Evolutionary conservation across 2,113 vertebrate genomes (phyloP).

Genomic region (Pedionomus torquatus): DNA sequence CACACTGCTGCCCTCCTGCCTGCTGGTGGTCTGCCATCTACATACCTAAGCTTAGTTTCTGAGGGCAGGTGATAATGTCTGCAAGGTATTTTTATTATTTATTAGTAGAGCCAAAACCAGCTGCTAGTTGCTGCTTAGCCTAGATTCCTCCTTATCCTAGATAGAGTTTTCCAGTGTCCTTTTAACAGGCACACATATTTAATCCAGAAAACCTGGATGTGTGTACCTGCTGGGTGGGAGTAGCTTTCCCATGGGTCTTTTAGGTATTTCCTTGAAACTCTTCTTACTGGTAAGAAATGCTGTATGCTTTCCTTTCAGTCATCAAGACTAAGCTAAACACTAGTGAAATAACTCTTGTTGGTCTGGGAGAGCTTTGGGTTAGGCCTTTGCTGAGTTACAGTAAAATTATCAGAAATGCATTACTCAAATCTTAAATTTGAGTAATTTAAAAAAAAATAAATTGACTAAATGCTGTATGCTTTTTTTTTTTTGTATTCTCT

Average conservation of each 20-base stretch:
- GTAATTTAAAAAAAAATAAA: no score
- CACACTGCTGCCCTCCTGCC: accelerated
- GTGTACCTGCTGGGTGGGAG: background rate
- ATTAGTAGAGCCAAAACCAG: background rate
- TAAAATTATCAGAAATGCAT: background rate
- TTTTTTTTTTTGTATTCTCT: background rate
- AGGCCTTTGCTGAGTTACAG: background rate
- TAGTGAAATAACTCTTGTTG: background rate
- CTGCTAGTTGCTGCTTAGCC: background rate
- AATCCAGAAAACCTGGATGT: background rate
- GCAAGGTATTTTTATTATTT: background rate
- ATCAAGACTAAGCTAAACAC: background rate
- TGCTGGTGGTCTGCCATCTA: background rate
- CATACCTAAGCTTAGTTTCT: background rate
- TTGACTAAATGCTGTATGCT: background rate
- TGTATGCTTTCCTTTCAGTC: background rate
- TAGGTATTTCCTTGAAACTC: background rate
- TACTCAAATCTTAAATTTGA: background rate
- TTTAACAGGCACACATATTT: background rate
- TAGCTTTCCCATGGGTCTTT: background rate
- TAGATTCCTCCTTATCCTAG: background rate
- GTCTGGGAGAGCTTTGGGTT: background rate
- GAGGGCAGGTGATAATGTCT: background rate
- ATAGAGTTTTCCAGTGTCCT: background rate
- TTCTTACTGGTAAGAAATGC: background rate